phyloP scores from a whole-genome alignment of 2,888 invertebrate genomes.

The Baronia brevicornis region DNA sequence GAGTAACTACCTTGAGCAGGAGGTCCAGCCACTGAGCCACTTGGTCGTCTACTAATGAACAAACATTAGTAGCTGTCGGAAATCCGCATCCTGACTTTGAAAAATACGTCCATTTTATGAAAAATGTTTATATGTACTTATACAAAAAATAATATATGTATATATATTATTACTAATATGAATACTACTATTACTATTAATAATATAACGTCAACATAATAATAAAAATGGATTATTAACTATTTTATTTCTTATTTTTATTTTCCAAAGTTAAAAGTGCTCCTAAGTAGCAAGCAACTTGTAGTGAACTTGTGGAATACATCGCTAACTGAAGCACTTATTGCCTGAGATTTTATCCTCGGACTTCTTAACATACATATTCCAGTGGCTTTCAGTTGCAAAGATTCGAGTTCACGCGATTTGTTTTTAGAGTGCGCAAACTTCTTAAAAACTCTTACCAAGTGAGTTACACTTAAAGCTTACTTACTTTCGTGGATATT shows the following conservation, averaged over 20 bases:
- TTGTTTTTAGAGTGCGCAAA: slow-evolving; percentile 22
- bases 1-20: no score
- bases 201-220: background rate
- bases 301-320: slow-evolving; percentile 14
- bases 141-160: no score
- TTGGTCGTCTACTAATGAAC: no score
- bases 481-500: background rate
- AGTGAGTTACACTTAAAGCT: slow-evolving; percentile 4
- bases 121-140: no score
- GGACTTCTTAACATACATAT: slow-evolving; percentile 39
- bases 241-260: slow-evolving; percentile 1
- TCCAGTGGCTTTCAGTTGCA: slow-evolving; percentile 36
- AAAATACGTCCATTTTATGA: no score
- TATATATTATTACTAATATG: no score
- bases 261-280: slow-evolving; percentile 12
- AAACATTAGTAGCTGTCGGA: no score
- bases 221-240: slow-evolving; percentile 6
- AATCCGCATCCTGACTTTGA: no score
- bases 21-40: no score
- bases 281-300: slow-evolving; percentile 10
- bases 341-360: slow-evolving; percentile 35
- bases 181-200: background rate
- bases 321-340: slow-evolving; percentile 25
- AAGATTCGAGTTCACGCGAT: slow-evolving; percentile 28
- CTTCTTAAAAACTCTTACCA: slow-evolving; percentile 9